These are phyloP conservation scores for Monoplex corrugatus DNA, from an alignment of 2,888 invertebrate species.

Conservation along the genomic window DNA sequence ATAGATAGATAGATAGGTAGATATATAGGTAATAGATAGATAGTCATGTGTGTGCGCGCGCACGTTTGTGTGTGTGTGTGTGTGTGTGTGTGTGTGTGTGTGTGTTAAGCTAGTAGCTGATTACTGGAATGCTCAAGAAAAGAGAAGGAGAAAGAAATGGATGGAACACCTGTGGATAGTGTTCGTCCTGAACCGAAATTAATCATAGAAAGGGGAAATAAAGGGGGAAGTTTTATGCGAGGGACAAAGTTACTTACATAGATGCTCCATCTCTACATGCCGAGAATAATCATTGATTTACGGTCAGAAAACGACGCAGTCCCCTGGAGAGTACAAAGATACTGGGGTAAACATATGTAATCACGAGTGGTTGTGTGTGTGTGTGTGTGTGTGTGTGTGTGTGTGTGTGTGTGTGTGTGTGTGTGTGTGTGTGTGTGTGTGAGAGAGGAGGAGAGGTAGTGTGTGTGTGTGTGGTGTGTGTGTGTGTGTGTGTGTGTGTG, in stretches of 20 bases:
- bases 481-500: background rate
- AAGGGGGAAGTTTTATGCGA: too few relatives aligned
- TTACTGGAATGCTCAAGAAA: background rate
- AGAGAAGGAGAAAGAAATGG: background rate
- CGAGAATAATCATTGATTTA: too few relatives aligned
- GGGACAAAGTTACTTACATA: too few relatives aligned
- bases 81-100: conserved; percentile 28
- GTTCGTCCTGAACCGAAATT: too few relatives aligned
- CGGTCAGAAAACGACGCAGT: too few relatives aligned
- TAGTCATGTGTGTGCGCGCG: background rate
- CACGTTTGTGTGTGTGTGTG: conserved; percentile 15
- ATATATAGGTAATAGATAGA: background rate
- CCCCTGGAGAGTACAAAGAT: too few relatives aligned
- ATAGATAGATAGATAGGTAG: background rate
- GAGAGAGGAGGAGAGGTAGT: background rate
- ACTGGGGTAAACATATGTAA: background rate
- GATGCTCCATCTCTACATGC: too few relatives aligned
- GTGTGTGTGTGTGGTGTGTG: background rate
- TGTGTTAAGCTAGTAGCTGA: background rate
- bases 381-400: background rate
- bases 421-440: too few relatives aligned
- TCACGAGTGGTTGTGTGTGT: background rate
- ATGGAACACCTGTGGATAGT: too few relatives aligned
- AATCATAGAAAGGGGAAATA: too few relatives aligned
- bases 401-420: too few relatives aligned